Base-by-base conservation (phyloP, 53 echinoderm and acorn worm species). In the Holothuria leucospilota region DNA sequence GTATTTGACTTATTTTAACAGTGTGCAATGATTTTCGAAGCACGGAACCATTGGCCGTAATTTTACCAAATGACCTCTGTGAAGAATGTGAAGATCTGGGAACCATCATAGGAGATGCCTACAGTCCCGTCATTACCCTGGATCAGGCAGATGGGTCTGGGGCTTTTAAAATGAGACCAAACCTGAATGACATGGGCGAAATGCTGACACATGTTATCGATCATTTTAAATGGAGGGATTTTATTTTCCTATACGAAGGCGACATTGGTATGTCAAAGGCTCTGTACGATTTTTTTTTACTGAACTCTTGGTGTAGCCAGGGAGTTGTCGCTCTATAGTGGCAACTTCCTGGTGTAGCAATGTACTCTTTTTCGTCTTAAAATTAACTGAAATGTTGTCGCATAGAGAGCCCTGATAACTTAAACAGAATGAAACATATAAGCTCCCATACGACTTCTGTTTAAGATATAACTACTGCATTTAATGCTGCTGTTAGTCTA, bases 61-160 rank as follows among this genome's bases (percentile, higher is more conserved):
- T 92, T 56, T 71, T 92, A 40, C 92, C 92, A 6, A 89, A 89
- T 63, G 92, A 92, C 66, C 58, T 92, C 39, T 92, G 92, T 26
- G 62, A 62, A 23, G 67, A 92, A 9, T 92, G 92, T 86, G 73
- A 89, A 21, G 92, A 85, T 14, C 6, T 89, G 2, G 86, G 89
- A 0, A 74, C 51, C 46, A 82, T 82, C 59, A 92, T 92, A 56
- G 89, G 89, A 6, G 72, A 92, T 59, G 92, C 89, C 63, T 89
- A 82, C 83, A 82, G 71, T 11, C 92, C 92, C 3, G 85, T 86
- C 12, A 29, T 92, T 8, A 83, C 89, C 46, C 80, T 85, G 16
- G 92, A 92, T 68, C 92, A 86, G 63, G 89, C 82, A 21, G 82
- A 63, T 51, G 89, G 53, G 13, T 92, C 92, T 14, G 79, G 46